phyloP scores from a whole-genome alignment of 1,140 invertebrate species.

The Phortica variegata region DNA sequence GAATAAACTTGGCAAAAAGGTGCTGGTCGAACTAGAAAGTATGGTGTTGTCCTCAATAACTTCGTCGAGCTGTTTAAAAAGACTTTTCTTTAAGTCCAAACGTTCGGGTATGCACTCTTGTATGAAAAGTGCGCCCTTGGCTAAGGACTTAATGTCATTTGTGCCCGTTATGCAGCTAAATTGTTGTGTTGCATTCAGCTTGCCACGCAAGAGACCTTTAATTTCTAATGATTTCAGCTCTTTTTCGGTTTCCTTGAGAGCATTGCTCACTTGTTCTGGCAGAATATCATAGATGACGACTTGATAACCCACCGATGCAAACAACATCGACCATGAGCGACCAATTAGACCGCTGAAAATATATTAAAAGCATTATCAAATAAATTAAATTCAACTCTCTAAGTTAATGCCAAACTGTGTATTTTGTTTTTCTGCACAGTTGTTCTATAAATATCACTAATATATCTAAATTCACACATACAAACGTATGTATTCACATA shows the following conservation, averaged over 20 bases:
- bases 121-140: constrained; percentile 72
- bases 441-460: not conserved
- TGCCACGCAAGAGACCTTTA: constrained; percentile 73
- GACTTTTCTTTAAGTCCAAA: constrained; percentile 78
- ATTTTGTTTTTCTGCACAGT: not conserved
- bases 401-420: not conserved
- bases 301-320: constrained; percentile 86
- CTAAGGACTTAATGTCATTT: constrained; percentile 65
- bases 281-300: constrained; percentile 84
- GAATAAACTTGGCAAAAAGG: constrained; percentile 83
- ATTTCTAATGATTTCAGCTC: constrained; percentile 73
- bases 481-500: not conserved
- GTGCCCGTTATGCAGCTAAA: constrained; percentile 74
- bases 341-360: constrained; percentile 79
- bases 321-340: constrained; percentile 93
- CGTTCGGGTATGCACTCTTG: constrained; percentile 94
- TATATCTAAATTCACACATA: too few species aligned
- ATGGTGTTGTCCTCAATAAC: constrained; percentile 73
- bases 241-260: constrained; percentile 71
- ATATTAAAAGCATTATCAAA: too few species aligned
- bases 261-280: constrained; percentile 70
- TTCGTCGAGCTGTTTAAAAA: constrained; percentile 77
- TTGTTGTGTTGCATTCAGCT: constrained; percentile 72
- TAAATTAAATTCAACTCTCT: not conserved
- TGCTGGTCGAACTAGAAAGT: constrained; percentile 88